Evolutionary conservation across 2,113 vertebrate species (phyloP).

Genomic region (Mus spicilegus): DNA sequence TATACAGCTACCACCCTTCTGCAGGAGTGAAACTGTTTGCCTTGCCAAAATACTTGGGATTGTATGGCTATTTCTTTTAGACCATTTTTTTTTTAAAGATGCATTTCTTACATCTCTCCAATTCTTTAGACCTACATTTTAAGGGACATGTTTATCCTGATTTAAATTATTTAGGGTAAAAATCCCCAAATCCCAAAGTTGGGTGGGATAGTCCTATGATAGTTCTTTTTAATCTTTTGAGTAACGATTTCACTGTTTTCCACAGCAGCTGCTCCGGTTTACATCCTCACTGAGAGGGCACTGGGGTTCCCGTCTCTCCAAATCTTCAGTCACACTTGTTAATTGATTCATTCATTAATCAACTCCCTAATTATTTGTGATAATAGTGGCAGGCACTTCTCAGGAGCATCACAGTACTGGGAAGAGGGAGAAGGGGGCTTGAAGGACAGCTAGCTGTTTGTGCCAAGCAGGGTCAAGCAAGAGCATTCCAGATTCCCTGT

Average conservation of each 20-base stretch:
- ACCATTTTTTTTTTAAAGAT: not conserved
- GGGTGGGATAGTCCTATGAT: not conserved
- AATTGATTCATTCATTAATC: not conserved
- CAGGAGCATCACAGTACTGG: not conserved
- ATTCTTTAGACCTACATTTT: not conserved
- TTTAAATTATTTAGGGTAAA: not conserved
- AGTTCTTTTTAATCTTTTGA: not conserved
- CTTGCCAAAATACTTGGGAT: not conserved
- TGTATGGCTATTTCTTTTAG: not conserved
- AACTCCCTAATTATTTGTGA: conserved; percentile 7
- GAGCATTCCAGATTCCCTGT: not conserved
- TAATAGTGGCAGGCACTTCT: not conserved
- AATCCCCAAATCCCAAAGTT: not conserved
- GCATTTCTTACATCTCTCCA: not conserved
- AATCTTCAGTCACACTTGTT: not conserved
- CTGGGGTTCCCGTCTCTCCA: not conserved
- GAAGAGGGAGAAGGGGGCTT: not conserved
- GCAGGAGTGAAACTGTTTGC: not conserved
- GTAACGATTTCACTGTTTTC: not conserved
- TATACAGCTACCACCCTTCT: not conserved
- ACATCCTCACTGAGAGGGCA: not conserved
- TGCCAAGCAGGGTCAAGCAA: not conserved
- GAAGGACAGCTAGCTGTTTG: not conserved
- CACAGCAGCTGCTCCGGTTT: not conserved
- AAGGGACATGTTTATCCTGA: no score